phyloP scores from a whole-genome alignment of 2,888 invertebrate genomes.

The Andrena haemorrhoa region DNA sequence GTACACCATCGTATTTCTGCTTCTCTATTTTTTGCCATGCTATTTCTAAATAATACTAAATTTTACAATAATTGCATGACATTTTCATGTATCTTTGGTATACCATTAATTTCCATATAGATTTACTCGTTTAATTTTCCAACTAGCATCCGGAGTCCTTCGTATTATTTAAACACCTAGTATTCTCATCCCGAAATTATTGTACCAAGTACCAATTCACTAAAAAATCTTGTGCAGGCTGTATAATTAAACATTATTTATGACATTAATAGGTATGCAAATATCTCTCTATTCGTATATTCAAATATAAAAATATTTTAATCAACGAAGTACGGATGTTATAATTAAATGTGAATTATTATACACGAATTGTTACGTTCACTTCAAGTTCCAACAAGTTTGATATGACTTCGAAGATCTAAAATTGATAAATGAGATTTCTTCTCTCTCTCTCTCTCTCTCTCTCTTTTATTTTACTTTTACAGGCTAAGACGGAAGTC shows the following conservation, averaged over 20 bases:
- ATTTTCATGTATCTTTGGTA: slow-evolving; percentile 84
- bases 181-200: slow-evolving; percentile 52
- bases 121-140: slow-evolving; percentile 76
- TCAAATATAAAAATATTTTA: slow-evolving; percentile 71
- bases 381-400: slow-evolving; percentile 49
- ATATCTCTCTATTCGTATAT: slow-evolving; percentile 62
- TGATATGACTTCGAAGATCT: slow-evolving; percentile 59
- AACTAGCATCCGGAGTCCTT: slow-evolving; percentile 65
- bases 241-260: slow-evolving; percentile 59
- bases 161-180: slow-evolving; percentile 48
- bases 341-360: slow-evolving; percentile 62
- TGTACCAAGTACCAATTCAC: slow-evolving; percentile 35
- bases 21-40: slow-evolving; percentile 50
- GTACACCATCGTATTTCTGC: slow-evolving; percentile 64
- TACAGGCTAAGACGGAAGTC: slow-evolving; percentile 24
- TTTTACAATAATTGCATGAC: slow-evolving; percentile 81
- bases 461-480: too few species aligned
- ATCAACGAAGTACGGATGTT: slow-evolving; percentile 66
- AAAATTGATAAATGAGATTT: slow-evolving; percentile 38
- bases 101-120: slow-evolving; percentile 80
- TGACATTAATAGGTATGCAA: slow-evolving; percentile 63
- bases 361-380: slow-evolving; percentile 61
- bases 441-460: too few species aligned
- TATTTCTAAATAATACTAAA: slow-evolving; percentile 74
- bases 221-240: slow-evolving; percentile 73